Percentiles rank a stretch among this genome's conserved stretches.
Evolutionary conservation across 2,888 invertebrate species (phyloP).

Genomic region (Zootermopsis nevadensis): DNA sequence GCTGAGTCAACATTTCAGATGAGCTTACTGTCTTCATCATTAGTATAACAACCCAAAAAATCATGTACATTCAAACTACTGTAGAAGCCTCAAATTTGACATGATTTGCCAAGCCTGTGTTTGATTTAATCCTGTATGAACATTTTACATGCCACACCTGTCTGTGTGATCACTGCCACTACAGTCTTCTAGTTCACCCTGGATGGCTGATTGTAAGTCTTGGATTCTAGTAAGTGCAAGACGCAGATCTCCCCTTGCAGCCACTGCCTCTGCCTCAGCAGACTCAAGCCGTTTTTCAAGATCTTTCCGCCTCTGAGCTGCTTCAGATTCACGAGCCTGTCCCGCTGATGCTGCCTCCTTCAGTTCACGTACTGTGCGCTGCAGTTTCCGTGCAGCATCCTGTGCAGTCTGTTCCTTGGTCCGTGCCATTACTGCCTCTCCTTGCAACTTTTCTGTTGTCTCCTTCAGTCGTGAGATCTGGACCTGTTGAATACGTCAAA

Average conservation of each 20-base stretch:
- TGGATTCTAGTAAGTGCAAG: conserved; percentile 90
- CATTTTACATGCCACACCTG: conserved; percentile 30
- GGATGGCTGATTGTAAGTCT: conserved; percentile 92
- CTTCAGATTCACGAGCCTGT: conserved; percentile 80
- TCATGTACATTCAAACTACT: no score
- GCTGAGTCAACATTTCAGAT: no score
- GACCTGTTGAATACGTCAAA: conserved; percentile 59
- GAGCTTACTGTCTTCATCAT: no score
- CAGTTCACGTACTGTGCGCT: conserved; percentile 77
- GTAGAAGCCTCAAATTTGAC: no score
- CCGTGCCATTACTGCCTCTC: conserved; percentile 77
- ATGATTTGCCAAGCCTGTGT: no score
- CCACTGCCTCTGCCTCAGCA: conserved; percentile 76
- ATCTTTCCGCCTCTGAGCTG: conserved; percentile 77
- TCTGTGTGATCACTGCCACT: conserved; percentile 43
- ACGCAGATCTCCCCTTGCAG: conserved; percentile 83
- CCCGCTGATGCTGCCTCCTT: conserved; percentile 82
- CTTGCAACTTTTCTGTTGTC: conserved; percentile 76
- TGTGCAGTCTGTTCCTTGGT: conserved; percentile 80
- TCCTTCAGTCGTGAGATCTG: conserved; percentile 78
- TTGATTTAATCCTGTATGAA: no score
- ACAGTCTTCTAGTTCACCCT: conserved; percentile 71
- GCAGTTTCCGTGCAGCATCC: conserved; percentile 80
- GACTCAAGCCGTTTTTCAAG: conserved; percentile 79
- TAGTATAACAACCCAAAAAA: no score